These are phyloP conservation scores for Platysteira castanea DNA, from an alignment of 2,113 vertebrate species.

Conservation along the genomic window DNA sequence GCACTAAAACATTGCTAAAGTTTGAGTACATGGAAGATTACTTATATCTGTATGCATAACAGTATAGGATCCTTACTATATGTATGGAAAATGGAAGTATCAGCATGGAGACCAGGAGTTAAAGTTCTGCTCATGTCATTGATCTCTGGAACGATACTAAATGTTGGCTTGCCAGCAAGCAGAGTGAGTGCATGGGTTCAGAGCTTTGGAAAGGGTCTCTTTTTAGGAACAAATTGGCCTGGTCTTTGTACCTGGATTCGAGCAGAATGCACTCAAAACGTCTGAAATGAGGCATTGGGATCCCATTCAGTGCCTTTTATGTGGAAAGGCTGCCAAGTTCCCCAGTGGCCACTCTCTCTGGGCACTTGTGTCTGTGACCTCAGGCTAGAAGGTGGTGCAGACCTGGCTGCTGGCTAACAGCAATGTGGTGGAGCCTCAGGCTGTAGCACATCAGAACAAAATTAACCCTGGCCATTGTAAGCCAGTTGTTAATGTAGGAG, in stretches of 20 bases:
- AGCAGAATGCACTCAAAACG: neutral
- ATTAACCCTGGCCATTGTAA: neutral
- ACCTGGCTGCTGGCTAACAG: neutral
- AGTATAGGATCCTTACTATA: neutral
- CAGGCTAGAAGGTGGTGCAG: neutral
- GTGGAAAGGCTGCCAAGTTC: neutral
- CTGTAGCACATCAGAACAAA: neutral
- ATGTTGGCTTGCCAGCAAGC: neutral
- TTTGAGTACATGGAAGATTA: neutral
- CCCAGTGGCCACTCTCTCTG: neutral
- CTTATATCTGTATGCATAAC: neutral
- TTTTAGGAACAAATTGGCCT: neutral
- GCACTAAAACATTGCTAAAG: neutral
- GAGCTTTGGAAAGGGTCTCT: neutral
- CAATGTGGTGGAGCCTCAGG: no score
- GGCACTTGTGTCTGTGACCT: neutral
- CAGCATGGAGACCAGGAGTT: neutral
- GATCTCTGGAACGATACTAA: neutral
- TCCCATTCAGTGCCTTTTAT: rapidly evolving
- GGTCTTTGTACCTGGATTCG: neutral
- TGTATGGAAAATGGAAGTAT: neutral
- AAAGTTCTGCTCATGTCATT: neutral
- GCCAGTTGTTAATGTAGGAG: neutral
- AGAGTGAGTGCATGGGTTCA: neutral
- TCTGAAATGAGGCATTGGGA: neutral